Evolutionary conservation across 2,113 vertebrate species (phyloP).

Genomic region (Laterallus jamaicensis): DNA sequence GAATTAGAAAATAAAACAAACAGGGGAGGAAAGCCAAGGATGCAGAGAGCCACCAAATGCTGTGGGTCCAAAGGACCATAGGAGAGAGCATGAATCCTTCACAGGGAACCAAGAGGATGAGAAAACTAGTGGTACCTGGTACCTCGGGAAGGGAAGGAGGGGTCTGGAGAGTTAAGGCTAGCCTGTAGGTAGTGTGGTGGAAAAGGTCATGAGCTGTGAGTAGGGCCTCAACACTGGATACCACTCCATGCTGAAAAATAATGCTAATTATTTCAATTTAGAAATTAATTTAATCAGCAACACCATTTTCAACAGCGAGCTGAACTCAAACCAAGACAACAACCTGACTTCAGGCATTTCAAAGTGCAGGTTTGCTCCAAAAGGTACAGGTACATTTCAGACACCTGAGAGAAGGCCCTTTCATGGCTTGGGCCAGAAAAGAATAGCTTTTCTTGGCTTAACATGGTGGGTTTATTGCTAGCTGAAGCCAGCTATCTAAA

Average conservation of each 20-base stretch:
- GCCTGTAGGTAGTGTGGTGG: too few species aligned
- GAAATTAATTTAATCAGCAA: background rate
- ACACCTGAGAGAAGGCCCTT: background rate
- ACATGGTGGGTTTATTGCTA: background rate
- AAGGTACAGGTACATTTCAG: background rate
- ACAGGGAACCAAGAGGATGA: background rate
- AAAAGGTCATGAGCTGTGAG: background rate
- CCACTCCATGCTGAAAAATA: background rate
- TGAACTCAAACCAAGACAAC: background rate
- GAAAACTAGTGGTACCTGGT: background rate
- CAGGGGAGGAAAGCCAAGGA: fast-evolving
- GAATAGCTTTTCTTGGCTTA: background rate
- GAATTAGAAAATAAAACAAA: background rate
- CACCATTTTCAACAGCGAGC: background rate
- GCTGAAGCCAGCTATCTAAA: background rate
- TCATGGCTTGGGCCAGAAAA: background rate
- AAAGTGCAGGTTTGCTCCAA: background rate
- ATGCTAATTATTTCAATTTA: background rate
- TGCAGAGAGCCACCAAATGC: background rate
- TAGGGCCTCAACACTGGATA: background rate
- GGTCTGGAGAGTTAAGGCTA: background rate
- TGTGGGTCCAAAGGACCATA: background rate
- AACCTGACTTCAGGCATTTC: background rate
- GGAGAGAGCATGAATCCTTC: background rate
- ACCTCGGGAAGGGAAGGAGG: background rate